Conservation (phyloP, 2,113 vertebrate genomes). For the Camelus dromedarius region DNA sequence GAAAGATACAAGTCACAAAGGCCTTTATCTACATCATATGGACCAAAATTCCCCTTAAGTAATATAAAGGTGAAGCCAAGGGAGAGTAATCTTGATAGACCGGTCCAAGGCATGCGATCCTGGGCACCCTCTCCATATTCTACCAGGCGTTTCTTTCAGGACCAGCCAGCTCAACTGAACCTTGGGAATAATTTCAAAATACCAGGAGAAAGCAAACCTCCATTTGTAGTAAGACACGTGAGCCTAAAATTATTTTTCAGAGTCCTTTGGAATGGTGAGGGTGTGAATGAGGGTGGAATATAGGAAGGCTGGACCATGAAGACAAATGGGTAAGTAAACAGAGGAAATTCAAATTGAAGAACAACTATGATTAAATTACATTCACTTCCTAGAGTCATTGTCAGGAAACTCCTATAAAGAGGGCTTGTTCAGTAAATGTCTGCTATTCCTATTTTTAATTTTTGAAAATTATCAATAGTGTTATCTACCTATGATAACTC, state of each 20-base stretch:
- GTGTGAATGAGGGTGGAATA: neutral
- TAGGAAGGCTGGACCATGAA: neutral
- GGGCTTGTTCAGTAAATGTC: constrained; percentile 5
- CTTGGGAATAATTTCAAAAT: constrained; percentile 62
- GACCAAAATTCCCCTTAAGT: constrained; percentile 48
- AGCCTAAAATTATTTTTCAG: constrained; percentile 69
- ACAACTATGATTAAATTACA: neutral
- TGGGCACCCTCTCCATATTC: constrained; percentile 76
- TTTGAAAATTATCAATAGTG: constrained; percentile 22
- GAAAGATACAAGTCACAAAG: constrained; percentile 54
- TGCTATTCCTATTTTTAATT: constrained; percentile 33
- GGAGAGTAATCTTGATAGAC: constrained; percentile 2
- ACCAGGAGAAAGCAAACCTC: constrained; percentile 67
- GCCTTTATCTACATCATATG: constrained; percentile 68
- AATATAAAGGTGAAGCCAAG: constrained; percentile 30
- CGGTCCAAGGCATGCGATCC: constrained; percentile 36
- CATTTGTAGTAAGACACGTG: constrained; percentile 82
- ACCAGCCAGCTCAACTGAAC: constrained; percentile 60
- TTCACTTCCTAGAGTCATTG: neutral
- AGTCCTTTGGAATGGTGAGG: neutral
- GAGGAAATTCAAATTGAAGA: constrained; percentile 13
- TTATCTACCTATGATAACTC: neutral
- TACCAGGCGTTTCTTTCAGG: constrained; percentile 42
- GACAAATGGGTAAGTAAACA: neutral
- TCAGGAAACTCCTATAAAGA: neutral